phyloP scores from a whole-genome alignment of 2,113 vertebrate species.

The Ciconia maguari region DNA sequence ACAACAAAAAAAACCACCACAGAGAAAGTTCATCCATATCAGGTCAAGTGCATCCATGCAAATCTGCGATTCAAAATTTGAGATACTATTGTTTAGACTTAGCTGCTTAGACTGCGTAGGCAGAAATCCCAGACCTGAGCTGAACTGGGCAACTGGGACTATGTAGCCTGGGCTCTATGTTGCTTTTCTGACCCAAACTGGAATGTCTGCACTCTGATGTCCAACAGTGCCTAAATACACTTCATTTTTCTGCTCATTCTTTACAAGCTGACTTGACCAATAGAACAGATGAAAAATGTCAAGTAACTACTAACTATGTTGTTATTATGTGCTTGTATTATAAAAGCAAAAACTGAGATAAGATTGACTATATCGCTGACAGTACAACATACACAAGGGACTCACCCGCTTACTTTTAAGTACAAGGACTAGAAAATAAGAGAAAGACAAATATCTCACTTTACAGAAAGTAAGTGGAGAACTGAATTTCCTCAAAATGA shows the following conservation, averaged over 20 bases:
- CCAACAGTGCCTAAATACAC: not conserved
- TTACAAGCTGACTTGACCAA: not conserved
- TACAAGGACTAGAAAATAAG: not conserved
- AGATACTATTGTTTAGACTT: not conserved
- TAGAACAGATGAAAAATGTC: not conserved
- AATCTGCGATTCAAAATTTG: not conserved
- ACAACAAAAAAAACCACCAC: not conserved
- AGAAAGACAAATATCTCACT: not conserved
- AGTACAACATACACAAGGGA: not conserved
- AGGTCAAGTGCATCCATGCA: not conserved
- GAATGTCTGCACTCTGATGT: not conserved
- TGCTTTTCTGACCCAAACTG: not conserved
- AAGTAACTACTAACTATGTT: not conserved
- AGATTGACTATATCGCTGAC: not conserved
- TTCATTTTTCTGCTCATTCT: not conserved
- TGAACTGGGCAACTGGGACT: not conserved
- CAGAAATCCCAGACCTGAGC: not conserved
- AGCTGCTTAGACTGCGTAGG: not conserved
- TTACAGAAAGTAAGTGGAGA: not conserved
- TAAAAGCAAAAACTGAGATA: not conserved
- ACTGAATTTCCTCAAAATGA: not conserved
- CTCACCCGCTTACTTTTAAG: not conserved
- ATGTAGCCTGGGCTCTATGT: accelerated
- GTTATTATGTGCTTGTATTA: not conserved
- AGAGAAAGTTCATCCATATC: not conserved